Conservation (phyloP, 2,113 vertebrate species). For the Hemicordylus capensis region DNA sequence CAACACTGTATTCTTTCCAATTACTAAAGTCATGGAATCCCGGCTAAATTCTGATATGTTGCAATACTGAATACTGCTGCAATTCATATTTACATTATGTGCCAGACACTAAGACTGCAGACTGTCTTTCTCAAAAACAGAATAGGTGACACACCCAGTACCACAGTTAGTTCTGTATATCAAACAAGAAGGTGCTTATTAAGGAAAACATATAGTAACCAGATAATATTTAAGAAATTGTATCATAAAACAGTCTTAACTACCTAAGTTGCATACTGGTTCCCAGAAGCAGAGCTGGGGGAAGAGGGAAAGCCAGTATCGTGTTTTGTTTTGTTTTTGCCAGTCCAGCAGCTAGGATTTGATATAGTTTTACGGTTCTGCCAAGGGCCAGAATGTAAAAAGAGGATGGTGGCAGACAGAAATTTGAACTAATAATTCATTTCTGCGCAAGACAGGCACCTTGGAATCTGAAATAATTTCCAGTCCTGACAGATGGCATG, state of each 20-base stretch:
- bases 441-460: background rate
- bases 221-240: background rate
- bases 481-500: background rate
- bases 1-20: background rate
- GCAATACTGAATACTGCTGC: background rate
- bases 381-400: background rate
- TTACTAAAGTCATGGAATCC: background rate
- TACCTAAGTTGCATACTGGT: background rate
- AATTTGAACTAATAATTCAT: slow-evolving; percentile 1
- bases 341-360: background rate
- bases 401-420: background rate
- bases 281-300: background rate
- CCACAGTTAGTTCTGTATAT: slow-evolving; percentile 1
- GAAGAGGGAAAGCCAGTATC: background rate
- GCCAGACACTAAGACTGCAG: background rate
- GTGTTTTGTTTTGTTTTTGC: too few species aligned
- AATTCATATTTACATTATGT: background rate
- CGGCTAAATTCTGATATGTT: background rate
- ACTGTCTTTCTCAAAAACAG: background rate
- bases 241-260: background rate
- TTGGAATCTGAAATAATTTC: slow-evolving; percentile 3
- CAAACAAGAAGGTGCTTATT: background rate
- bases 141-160: background rate
- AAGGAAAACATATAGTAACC: background rate
- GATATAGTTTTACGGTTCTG: background rate